Percentiles rank a stretch among this genome's conserved stretches.
phyloP scores from a whole-genome alignment of 2,888 invertebrate species.

The Stenchaetothrips biformis region DNA sequence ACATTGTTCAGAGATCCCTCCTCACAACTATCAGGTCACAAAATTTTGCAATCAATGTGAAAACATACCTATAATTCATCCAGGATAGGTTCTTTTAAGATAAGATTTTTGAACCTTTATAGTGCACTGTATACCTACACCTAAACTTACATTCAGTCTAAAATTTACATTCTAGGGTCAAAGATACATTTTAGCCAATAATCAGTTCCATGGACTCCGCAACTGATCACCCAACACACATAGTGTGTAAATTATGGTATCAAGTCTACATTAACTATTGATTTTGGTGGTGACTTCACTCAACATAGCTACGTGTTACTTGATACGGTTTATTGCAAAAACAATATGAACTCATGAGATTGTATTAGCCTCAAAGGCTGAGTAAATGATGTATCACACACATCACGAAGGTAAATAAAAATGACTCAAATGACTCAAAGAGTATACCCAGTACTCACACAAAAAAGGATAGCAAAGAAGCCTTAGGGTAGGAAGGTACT shows the following conservation, averaged over 20 bases:
- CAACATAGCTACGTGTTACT: not conserved
- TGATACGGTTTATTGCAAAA: not conserved
- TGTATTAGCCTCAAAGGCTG: not conserved
- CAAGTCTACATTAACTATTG: slow-evolving; percentile 6
- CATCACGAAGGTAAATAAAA: slow-evolving; percentile 1
- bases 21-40: slow-evolving; percentile 22
- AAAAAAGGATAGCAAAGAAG: not conserved
- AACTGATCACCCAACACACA: not conserved
- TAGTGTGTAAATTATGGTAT: slow-evolving; percentile 2
- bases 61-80: not conserved
- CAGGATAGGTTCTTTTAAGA: not conserved
- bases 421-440: not conserved
- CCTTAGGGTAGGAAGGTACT: not conserved
- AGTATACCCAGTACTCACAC: not conserved
- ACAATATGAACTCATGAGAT: not conserved
- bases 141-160: slow-evolving; percentile 19
- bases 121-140: slow-evolving; percentile 9
- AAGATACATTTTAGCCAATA: not conserved
- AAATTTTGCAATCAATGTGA: slow-evolving; percentile 13
- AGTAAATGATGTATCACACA: not conserved
- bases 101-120: not conserved
- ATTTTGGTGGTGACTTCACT: not conserved
- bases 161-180: slow-evolving; percentile 3
- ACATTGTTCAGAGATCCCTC: slow-evolving; percentile 10
- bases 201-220: not conserved